Evolutionary conservation across 2,797 vertebrate genomes (phyloP).

Genomic region (Hapalemur alaotrensis): DNA sequence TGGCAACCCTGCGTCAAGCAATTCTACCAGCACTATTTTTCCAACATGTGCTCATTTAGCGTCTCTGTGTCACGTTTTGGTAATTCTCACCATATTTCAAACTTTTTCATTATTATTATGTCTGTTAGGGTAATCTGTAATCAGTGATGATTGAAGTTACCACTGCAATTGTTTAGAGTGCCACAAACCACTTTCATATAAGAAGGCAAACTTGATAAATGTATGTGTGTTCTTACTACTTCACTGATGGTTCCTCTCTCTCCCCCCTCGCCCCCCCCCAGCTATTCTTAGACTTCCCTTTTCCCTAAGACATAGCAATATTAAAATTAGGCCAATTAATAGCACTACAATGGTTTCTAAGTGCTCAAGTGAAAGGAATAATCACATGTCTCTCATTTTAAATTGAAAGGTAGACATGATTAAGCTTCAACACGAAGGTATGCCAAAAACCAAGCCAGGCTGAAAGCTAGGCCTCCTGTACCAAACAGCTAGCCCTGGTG

Average conservation of each 20-base stretch:
- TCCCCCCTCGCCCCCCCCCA: background rate
- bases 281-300: background rate
- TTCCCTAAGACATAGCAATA: background rate
- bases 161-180: background rate
- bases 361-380: background rate
- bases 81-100: background rate
- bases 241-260: background rate
- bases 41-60: background rate
- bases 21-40: background rate
- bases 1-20: background rate
- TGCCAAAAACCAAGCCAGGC: background rate
- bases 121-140: background rate
- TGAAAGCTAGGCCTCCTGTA: background rate
- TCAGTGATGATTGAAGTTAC: background rate
- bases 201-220: background rate
- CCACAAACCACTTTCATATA: background rate
- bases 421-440: background rate
- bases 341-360: background rate
- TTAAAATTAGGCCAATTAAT: background rate
- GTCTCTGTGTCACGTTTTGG: background rate
- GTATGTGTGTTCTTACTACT: background rate
- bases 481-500: background rate
- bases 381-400: background rate
- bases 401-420: background rate
- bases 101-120: background rate